phyloP scores from a whole-genome alignment of 2,797 vertebrate species.

The Jordanella pulchra region DNA sequence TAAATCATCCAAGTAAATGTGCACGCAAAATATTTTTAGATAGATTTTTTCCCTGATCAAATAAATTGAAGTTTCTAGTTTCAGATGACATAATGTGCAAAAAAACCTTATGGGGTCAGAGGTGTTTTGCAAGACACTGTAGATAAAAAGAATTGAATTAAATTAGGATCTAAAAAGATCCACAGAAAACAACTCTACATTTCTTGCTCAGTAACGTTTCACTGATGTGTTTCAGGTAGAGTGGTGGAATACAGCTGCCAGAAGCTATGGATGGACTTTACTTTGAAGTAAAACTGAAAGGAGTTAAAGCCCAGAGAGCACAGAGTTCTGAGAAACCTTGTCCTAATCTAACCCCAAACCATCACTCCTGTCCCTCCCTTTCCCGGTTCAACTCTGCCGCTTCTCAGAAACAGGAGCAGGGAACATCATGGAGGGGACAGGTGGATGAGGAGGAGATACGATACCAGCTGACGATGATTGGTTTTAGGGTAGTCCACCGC shows the following conservation, averaged over 20 bases:
- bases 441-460: constrained; percentile 71
- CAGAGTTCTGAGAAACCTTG: constrained; percentile 22
- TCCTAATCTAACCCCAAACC: constrained; percentile 39
- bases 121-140: neutral
- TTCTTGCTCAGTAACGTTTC: constrained; percentile 4
- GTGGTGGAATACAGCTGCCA: constrained; percentile 11
- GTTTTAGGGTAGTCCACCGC: constrained; percentile 85
- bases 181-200: neutral
- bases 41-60: neutral
- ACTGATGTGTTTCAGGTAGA: constrained; percentile 54
- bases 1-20: no score
- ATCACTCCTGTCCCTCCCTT: constrained; percentile 48
- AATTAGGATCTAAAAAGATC: neutral
- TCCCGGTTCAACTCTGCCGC: constrained; percentile 21
- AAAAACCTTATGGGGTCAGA: neutral
- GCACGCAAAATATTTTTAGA: neutral
- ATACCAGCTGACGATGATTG: constrained; percentile 86
- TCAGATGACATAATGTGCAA: neutral
- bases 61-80: neutral
- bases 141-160: neutral
- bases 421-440: constrained; percentile 44
- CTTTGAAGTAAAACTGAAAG: constrained; percentile 78
- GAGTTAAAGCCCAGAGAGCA: constrained; percentile 35
- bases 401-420: constrained; percentile 25
- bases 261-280: constrained; percentile 78